These are phyloP conservation scores for Drosophila mayri DNA, from an alignment of 1,140 invertebrate species.

Conservation along the genomic window DNA sequence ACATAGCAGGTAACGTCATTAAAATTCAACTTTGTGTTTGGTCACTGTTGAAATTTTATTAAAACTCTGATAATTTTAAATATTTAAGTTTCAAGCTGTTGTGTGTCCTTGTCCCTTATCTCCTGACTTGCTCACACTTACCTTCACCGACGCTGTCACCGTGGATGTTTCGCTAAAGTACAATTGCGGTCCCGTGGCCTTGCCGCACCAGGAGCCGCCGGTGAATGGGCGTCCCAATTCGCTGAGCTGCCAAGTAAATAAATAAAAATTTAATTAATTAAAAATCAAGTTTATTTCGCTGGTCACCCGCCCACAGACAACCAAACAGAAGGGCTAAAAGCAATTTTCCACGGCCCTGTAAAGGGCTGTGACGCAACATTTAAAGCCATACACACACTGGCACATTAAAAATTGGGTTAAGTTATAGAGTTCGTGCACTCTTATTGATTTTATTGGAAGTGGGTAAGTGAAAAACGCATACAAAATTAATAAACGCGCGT, in stretches of 20 bases:
- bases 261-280: constrained; percentile 77
- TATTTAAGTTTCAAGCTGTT: background rate
- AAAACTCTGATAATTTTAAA: background rate
- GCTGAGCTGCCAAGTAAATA: constrained; percentile 88
- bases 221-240: constrained; percentile 93
- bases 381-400: constrained; percentile 41
- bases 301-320: constrained; percentile 39
- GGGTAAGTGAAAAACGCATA: constrained; percentile 54
- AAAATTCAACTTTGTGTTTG: background rate
- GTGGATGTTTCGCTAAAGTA: constrained; percentile 94
- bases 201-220: constrained; percentile 93
- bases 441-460: constrained; percentile 53
- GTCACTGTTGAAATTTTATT: background rate
- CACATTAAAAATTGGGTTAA: constrained; percentile 66
- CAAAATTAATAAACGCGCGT: constrained; percentile 64
- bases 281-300: constrained; percentile 65
- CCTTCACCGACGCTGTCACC: constrained; percentile 91
- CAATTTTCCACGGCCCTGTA: constrained; percentile 29
- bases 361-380: constrained; percentile 44
- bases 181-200: constrained; percentile 90
- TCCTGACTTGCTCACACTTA: constrained; percentile 44
- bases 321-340: constrained; percentile 36
- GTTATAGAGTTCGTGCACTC: constrained; percentile 38
- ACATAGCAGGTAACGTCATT: background rate
- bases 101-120: background rate